A percentile compares a stretch with the other conserved stretches of the same genome.
Evolutionary conservation across 2,113 vertebrate species (phyloP).

Genomic region (Syngnathus scovelli): DNA sequence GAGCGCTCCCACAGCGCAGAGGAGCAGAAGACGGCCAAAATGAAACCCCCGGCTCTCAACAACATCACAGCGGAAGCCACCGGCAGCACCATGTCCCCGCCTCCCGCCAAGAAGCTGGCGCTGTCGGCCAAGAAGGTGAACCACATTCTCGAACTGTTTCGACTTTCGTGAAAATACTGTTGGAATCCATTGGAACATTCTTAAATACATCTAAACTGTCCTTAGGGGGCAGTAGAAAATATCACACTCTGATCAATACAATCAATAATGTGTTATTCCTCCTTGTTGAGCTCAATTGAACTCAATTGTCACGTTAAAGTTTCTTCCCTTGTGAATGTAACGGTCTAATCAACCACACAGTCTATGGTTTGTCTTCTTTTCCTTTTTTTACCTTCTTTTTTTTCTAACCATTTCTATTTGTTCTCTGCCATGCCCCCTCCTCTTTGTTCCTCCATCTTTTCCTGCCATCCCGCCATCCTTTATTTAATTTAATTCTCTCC

Average conservation of each 20-base stretch:
- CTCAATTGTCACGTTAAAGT: not conserved
- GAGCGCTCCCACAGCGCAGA: slow-evolving; percentile 45
- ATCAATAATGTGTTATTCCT: not conserved
- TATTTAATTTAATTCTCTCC: slow-evolving; percentile 48
- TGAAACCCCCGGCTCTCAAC: slow-evolving; percentile 61
- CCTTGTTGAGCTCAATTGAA: not conserved
- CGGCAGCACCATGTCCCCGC: slow-evolving; percentile 75
- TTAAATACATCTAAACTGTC: too few species aligned
- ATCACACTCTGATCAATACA: too few species aligned
- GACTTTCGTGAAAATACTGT: too few species aligned
- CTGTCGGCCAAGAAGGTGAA: slow-evolving; percentile 89
- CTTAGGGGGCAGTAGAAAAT: too few species aligned
- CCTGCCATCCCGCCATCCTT: slow-evolving; percentile 46
- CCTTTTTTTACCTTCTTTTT: slow-evolving; percentile 61
- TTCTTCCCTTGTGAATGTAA: not conserved
- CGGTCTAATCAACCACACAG: slow-evolving; percentile 54
- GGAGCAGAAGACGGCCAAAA: slow-evolving; percentile 61
- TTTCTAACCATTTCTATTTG: slow-evolving; percentile 80
- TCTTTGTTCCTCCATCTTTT: slow-evolving; percentile 57
- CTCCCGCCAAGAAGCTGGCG: slow-evolving; percentile 81
- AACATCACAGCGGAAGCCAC: slow-evolving; percentile 53
- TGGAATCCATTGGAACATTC: too few species aligned
- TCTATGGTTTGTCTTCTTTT: slow-evolving; percentile 69
- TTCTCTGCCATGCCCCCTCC: slow-evolving; percentile 70
- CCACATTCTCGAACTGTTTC: not conserved